Evolutionary conservation across 2,888 invertebrate genomes (phyloP).

Genomic region (Cantharis rustica): DNA sequence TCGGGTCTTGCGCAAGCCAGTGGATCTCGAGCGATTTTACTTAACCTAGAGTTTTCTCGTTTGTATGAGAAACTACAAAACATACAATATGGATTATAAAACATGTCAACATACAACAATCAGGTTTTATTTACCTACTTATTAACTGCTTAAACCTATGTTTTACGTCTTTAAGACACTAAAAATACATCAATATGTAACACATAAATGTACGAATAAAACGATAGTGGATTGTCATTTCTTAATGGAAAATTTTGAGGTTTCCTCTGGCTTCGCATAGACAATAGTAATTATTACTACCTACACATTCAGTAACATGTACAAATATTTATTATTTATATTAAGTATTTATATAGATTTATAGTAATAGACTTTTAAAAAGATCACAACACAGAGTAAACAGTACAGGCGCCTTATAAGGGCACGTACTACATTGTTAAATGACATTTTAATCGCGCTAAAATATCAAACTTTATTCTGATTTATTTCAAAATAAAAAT

Average conservation of each 20-base stretch:
- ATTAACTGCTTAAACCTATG: constrained; percentile 48
- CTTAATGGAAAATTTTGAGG: constrained; percentile 45
- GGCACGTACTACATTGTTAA: constrained; percentile 34
- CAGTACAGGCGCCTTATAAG: constrained; percentile 44
- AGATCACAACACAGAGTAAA: constrained; percentile 60
- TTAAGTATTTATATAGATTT: constrained; percentile 56
- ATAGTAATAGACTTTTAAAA: constrained; percentile 59
- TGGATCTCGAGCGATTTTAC: constrained; percentile 39
- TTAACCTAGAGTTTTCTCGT: constrained; percentile 35
- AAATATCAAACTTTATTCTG: constrained; percentile 15
- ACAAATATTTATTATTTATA: constrained; percentile 54
- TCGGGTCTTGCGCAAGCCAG: constrained; percentile 45
- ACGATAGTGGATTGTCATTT: constrained; percentile 55
- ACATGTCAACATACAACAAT: constrained; percentile 40
- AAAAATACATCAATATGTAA: constrained; percentile 47
- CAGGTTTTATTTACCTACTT: constrained; percentile 41
- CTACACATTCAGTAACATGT: constrained; percentile 55
- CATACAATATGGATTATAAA: constrained; percentile 47
- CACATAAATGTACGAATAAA: constrained; percentile 50
- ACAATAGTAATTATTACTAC: constrained; percentile 32
- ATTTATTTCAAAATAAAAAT: constrained; percentile 6
- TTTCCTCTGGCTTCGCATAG: constrained; percentile 38
- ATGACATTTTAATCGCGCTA: constrained; percentile 29
- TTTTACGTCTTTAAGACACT: constrained; percentile 51
- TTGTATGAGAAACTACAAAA: constrained; percentile 41